Evolutionary conservation across 2,888 invertebrate genomes (phyloP), one percentile per base, ranked within the genome.

Genomic region (Saturnia pavonia): DNA sequence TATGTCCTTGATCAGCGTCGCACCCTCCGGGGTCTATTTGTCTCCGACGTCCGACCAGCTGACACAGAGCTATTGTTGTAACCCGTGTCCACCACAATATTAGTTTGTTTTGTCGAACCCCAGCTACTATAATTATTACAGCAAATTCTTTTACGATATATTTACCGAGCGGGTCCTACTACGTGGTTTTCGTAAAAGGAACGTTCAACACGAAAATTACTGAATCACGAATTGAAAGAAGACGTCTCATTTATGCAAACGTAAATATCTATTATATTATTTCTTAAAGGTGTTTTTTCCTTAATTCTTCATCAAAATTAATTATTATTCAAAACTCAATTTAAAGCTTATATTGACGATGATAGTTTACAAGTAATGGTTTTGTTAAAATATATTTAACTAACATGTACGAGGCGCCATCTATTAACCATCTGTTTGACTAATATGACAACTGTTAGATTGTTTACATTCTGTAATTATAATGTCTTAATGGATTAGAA

Each of bases 61-160:
- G 91, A 89, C 91, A 87, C 85, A 88, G 88, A 90, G 84, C 86
- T 85, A 91, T 91, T 91, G 90, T 91, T 88, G 76, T 74, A 78
- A 81, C 75, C 77, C 81, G 81, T 84, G 88, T 86, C 88, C 88
- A 85, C 87, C 84, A 78, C 88, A 87, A 88, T 90, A 90, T 91
- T 87, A 87, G 88, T 84, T 86, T 86, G 85, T 85, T 88, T 85
- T 81, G 81, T 77, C 82, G 80, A 75, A 43, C 40, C 68, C 19
- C 0, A 9, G 51, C 51, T 51, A 43, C n/a, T 70, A n/a, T 48
- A 48, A 48, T 48, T 48, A 70, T 43, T 43, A 67, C 66, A 70
- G 57, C 16, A 60, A 40, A 69, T 57, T 42, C 70, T 70, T 70
- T 42, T 66, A 66, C 70, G 51, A 22, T 66, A 63, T 66, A 70